Evolutionary conservation across 2,888 invertebrate species (phyloP).

Genomic region (Rhamphomyia laevipes): DNA sequence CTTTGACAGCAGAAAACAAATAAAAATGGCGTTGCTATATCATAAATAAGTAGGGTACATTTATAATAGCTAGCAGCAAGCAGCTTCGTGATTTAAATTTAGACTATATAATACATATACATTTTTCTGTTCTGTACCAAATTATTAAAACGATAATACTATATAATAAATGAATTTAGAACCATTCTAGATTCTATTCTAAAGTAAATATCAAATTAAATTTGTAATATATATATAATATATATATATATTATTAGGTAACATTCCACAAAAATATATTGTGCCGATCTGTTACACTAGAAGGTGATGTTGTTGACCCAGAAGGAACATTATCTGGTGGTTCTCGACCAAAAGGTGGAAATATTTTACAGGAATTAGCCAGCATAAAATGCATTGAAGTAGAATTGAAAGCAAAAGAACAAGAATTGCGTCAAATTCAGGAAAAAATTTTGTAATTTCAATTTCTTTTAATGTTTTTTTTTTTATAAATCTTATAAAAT

Average conservation of each 20-base stretch:
- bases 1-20: no score
- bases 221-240: no score
- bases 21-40: no score
- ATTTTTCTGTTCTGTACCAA: no score
- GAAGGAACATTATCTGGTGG: conserved; percentile 86
- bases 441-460: conserved; percentile 24
- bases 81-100: no score
- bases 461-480: not conserved
- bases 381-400: conserved; percentile 43
- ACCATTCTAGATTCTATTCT: no score
- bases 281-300: conserved; percentile 69
- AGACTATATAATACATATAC: no score
- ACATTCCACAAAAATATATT: conserved; percentile 60
- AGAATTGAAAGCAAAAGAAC: conserved; percentile 33
- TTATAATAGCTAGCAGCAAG: not conserved
- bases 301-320: conserved; percentile 88
- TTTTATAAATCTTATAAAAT: not conserved
- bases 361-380: conserved; percentile 45
- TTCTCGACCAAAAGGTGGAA: conserved; percentile 46
- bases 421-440: conserved; percentile 31
- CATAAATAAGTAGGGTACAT: no score
- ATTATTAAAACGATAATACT: no score
- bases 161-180: no score
- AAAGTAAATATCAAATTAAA: not conserved
- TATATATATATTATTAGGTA: conserved; percentile 40